A percentile compares a stretch with the other conserved stretches of the same genome.
phyloP scores from a whole-genome alignment of 53 echinoderm and acorn worm genomes.

The Zoroaster sp. region DNA sequence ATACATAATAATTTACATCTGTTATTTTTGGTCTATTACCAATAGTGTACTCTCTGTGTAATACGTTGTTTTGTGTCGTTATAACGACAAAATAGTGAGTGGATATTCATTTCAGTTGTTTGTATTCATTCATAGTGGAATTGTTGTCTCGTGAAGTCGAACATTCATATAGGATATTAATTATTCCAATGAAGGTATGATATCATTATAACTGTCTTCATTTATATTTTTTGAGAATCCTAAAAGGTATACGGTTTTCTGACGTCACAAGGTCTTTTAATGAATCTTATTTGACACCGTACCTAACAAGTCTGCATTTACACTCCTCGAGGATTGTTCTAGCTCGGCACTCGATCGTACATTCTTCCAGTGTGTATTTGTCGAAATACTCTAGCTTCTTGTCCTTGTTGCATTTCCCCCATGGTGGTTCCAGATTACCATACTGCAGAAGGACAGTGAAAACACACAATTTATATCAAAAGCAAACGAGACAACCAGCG shows the following conservation, averaged over 20 bases:
- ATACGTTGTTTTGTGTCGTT: too few species aligned
- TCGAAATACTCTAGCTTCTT: not conserved
- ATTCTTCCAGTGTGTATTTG: conserved; percentile 38
- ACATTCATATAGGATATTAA: not conserved
- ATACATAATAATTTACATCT: too few species aligned
- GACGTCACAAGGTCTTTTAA: not conserved
- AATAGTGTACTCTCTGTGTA: too few species aligned
- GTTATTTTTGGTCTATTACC: too few species aligned
- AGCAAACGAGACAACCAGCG: not conserved
- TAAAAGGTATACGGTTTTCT: too few species aligned
- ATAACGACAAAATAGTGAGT: too few species aligned
- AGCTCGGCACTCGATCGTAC: conserved; percentile 34
- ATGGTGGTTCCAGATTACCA: conserved; percentile 19
- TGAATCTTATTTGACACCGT: not conserved
- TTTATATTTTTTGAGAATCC: too few species aligned
- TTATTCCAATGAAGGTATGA: not conserved
- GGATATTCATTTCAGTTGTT: too few species aligned
- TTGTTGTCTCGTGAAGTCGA: too few species aligned
- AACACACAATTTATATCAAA: not conserved
- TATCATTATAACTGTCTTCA: too few species aligned
- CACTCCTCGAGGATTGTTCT: not conserved
- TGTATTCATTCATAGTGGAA: too few species aligned
- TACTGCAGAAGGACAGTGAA: not conserved
- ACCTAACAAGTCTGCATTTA: conserved; percentile 51
- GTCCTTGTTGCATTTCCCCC: conserved; percentile 35